Base-by-base conservation (phyloP, 2,797 vertebrate species). In the Chrosomus eos region DNA sequence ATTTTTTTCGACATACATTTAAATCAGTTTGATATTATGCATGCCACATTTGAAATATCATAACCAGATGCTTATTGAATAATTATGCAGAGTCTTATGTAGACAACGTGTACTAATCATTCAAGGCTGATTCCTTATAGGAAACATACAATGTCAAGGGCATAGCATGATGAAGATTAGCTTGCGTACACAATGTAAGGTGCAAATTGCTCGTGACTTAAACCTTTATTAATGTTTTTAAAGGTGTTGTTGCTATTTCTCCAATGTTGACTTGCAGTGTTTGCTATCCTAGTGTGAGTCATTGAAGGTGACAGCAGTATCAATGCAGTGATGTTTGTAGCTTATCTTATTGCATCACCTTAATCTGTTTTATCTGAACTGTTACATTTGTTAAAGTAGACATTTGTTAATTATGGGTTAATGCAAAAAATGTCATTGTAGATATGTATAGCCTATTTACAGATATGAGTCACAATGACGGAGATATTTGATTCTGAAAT, bases 81-180 rank as follows among this genome's bases (percentile, higher is more conserved):
- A 45, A 82, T 55, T 23, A 19, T 28, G 31, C 72, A 76, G 45
- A 55, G 38, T 51, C 5, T n/a, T 7, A 7, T 62, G 38, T 45
- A 6, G 36, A 23, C n/a, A 62, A 48, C 74, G 74, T 26, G 36
- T 67, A 2, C 21, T 7, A 19, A 64, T 31, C 3, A 64, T 31
- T 7, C 8, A 51, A 28, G 18, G 60, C 60, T 71, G 3, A 43
- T 43, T 83, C 21, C 13, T 31, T 77, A 58, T 45, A 58, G 74
- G 48, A 77, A 78, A 43, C 74, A 58, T n/a, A 18, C 82, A 71
- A 80, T 80, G 83, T 85, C 83, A 85, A 85, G 83, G 83, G 77
- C 77, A 80, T 21, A 48, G 64, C 74, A 23, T 72, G 75, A 72
- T 80, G 40, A 64, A 28, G 72, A 21, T 21, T 67, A 28, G 19